Base-by-base conservation (phyloP, 2,797 vertebrate genomes). In the Aratinga solstitialis region DNA sequence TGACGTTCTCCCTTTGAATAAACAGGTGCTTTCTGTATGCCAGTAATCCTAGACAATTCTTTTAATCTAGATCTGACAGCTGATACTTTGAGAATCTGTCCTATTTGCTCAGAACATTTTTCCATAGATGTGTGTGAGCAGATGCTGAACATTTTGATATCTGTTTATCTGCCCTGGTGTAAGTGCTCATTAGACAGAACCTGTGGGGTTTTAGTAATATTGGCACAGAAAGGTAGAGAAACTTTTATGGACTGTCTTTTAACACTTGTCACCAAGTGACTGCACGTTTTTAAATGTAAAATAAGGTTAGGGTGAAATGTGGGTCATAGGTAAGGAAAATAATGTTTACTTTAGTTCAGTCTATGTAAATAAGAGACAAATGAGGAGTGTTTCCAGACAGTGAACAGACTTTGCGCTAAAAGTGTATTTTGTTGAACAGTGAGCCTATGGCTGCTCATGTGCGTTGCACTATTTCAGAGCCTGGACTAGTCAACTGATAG, bases 1-100 rank as follows among this genome's bases (percentile, higher is more conserved):
- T 63, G 43, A 87, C 72, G 47, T 42, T 62, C 61, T 71, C n/a
- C 29, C n/a, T 50, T 65, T 2, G 9, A 67, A 67, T 43, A 9
- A 91, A 77, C 95, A 96, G 95, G 94, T 96, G 96, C 45, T 42
- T 87, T 82, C 63, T 29, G 4, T 61, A 14, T 22, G 22, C 59
- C 61, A 58, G 77, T 91, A 96, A 96, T 80, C 61, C 84, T 38
- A 77, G 77, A 53, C 80, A 56, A 56, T 79, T 90, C 59, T 65
- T 91, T 86, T 36, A 65, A 86, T 93, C 77, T 43, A 50, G 10
- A 50, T 26, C 65, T 80, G 83, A 65, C 83, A 95, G 48, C 34
- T 71, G 85, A 68, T 68, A 74, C 65, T 78, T 76, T 34, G 48
- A 84, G 80, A 95, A 93, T 79, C 74, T 86, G 36, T 59, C 62